These are phyloP conservation scores for Diuraphis noxia DNA, from an alignment of 1,140 invertebrate genomes.

Conservation along the genomic window DNA sequence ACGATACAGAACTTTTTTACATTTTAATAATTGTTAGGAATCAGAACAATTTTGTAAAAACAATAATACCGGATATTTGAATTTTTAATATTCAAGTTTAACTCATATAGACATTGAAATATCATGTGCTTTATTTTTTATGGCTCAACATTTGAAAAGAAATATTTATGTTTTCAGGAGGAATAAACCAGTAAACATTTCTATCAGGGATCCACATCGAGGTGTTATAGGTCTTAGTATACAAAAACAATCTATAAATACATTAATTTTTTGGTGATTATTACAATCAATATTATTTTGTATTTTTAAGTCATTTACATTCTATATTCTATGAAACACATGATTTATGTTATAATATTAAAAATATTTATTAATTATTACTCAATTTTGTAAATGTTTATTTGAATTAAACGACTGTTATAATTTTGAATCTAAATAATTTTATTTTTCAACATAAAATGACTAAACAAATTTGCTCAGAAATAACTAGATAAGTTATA, in stretches of 20 bases:
- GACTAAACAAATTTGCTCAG: not conserved
- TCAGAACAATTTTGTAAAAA: not conserved
- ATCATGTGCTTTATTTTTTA: not conserved
- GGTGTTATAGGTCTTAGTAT: slow-evolving; percentile 33
- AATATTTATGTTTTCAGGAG: slow-evolving; percentile 41
- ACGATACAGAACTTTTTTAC: not conserved
- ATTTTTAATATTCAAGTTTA: not conserved
- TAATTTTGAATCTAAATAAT: not conserved
- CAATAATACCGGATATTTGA: not conserved
- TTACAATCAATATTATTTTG: not conserved
- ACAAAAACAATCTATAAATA: slow-evolving; percentile 54
- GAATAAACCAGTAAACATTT: slow-evolving; percentile 44
- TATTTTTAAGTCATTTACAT: not conserved
- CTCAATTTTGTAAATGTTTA: too few relatives aligned
- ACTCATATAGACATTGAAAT: not conserved
- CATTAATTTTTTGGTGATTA: slow-evolving; percentile 52
- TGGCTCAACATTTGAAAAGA: not conserved
- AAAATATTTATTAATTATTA: not conserved
- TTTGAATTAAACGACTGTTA: not conserved
- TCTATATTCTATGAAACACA: not conserved
- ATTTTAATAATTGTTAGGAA: not conserved
- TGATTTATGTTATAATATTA: not conserved
- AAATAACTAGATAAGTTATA: not conserved
- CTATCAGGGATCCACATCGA: slow-evolving; percentile 31
- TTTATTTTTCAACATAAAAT: not conserved